phyloP scores from a whole-genome alignment of 2,797 vertebrate species.

The Octomys mimax region DNA sequence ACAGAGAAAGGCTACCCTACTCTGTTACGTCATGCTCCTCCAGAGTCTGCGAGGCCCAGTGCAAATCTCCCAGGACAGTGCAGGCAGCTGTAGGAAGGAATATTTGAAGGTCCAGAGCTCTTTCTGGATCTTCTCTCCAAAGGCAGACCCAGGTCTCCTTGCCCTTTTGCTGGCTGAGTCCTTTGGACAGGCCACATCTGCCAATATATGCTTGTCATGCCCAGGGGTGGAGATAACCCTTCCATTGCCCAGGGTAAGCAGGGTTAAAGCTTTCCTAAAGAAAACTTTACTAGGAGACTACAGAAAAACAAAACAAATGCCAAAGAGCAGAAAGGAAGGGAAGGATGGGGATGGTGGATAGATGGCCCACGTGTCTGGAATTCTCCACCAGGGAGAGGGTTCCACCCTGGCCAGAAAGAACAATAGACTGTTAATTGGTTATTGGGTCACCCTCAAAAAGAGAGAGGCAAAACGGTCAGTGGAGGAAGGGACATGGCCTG shows the following conservation, averaged over 20 bases:
- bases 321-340: neutral
- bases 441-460: neutral
- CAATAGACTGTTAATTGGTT: neutral
- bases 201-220: neutral
- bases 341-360: neutral
- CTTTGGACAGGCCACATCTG: neutral
- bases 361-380: neutral
- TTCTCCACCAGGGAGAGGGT: neutral
- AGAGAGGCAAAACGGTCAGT: neutral
- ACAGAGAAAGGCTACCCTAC: neutral
- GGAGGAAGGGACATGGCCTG: neutral
- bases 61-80: neutral
- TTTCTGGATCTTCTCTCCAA: neutral
- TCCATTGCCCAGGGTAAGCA: neutral
- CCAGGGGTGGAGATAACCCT: neutral
- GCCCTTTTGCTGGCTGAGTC: neutral
- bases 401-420: neutral
- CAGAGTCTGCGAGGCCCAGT: rapidly evolving
- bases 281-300: constrained; percentile 23
- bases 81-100: neutral
- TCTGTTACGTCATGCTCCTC: neutral
- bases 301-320: neutral
- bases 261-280: constrained; percentile 18
- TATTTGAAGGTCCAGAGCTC: neutral
- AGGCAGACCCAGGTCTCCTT: neutral